Evolutionary conservation across 2,888 invertebrate genomes (phyloP).

Genomic region (Chloroclystis v-ata): DNA sequence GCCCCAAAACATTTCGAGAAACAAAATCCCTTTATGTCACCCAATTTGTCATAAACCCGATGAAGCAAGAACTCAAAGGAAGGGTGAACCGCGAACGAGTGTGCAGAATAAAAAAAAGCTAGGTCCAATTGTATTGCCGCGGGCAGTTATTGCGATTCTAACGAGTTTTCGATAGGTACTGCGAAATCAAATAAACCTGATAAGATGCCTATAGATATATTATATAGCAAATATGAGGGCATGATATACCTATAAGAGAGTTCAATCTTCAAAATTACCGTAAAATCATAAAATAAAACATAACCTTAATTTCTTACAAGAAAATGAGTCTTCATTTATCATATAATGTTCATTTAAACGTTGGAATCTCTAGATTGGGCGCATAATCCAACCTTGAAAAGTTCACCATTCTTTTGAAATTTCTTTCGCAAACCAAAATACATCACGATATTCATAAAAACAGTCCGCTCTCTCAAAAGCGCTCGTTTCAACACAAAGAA

Average conservation of each 20-base stretch:
- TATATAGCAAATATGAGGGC: too few species aligned
- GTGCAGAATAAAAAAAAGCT: conserved; percentile 22
- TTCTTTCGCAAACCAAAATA: background rate
- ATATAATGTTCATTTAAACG: too few species aligned
- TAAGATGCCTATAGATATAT: too few species aligned
- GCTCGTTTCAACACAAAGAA: conserved; percentile 2
- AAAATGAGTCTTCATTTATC: too few species aligned
- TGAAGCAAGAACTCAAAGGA: conserved; percentile 22
- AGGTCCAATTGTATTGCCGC: conserved; percentile 16
- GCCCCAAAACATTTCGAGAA: background rate
- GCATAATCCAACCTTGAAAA: background rate
- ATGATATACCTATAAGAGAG: too few species aligned
- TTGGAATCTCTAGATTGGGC: too few species aligned
- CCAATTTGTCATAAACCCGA: conserved; percentile 17
- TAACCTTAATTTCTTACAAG: too few species aligned
- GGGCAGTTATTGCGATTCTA: conserved; percentile 7
- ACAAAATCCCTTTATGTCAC: conserved; percentile 2
- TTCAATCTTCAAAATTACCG: too few species aligned
- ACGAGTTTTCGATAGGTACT: background rate
- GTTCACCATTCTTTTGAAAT: background rate
- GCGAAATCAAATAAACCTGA: background rate
- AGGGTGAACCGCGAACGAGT: conserved; percentile 18
- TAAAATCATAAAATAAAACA: too few species aligned
- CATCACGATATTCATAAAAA: background rate
- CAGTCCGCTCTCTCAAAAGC: background rate